Evolutionary conservation across 1,140 invertebrate genomes (phyloP).

Genomic region (Heliconius hermathena): DNA sequence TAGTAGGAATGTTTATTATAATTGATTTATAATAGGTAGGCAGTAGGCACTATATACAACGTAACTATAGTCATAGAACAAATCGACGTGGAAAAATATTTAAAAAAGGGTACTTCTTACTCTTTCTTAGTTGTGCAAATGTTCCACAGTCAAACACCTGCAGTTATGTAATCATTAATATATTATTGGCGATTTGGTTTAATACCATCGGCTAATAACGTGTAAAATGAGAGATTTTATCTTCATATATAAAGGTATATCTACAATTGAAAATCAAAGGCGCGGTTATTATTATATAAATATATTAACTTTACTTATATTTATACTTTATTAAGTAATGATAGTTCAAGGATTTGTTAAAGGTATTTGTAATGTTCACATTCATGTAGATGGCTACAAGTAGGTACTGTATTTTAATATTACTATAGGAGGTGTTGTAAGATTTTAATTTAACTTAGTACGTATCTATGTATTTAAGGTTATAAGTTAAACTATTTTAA

Average conservation of each 20-base stretch:
- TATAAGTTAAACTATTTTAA: too few relatives aligned
- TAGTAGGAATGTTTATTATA: not conserved
- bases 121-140: not conserved
- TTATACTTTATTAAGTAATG: not conserved
- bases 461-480: too few relatives aligned
- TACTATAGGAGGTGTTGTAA: too few relatives aligned
- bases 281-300: not conserved
- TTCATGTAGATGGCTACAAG: too few relatives aligned
- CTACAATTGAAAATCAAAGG: conserved; percentile 14
- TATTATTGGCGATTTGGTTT: conserved; percentile 42
- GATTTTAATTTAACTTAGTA: too few relatives aligned
- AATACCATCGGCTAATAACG: conserved; percentile 50
- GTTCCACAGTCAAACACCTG: conserved; percentile 46
- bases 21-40: not conserved
- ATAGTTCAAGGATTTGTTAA: too few relatives aligned
- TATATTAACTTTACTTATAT: not conserved
- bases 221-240: conserved; percentile 46
- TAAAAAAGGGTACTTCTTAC: not conserved
- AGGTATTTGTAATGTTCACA: too few relatives aligned
- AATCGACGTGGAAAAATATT: not conserved
- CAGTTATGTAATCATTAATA: conserved; percentile 36
- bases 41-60: not conserved
- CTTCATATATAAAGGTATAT: conserved; percentile 22
- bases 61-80: not conserved
- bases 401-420: too few relatives aligned